Base-by-base conservation (phyloP, 2,888 invertebrate species). In the Habrosyne pyritoides region DNA sequence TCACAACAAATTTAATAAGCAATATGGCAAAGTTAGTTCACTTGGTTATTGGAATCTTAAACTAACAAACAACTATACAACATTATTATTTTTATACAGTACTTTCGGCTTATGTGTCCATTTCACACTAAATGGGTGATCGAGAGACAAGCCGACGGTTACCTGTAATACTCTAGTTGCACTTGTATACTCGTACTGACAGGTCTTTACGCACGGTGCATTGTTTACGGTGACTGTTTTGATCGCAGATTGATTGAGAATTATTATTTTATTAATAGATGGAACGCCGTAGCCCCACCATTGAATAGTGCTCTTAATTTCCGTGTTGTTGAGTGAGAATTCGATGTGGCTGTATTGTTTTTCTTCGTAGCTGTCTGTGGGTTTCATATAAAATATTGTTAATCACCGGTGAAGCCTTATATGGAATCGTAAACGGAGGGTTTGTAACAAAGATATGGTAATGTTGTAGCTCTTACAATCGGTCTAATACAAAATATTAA, bases 291-390 rank as follows among this genome's bases (percentile, higher is more conserved):
- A 86, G 0, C 92, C 93, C 93, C 93, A 93, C 91, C 92, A 92
- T 10, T 76, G 66, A 0, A 91, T 78, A 1, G 57, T 64, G 65
- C 86, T 89, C 1, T 60, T 70, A 0, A 91, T 56, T 24, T 83
- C 79, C 0, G 82, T 83, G 42, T 81, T 64, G 49, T 80, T 77
- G 21, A 85, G 68, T 0, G 66, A 71, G 77, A 95, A 94, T 36
- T 89, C 84, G 21, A 94, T 87, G 66, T 93, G 85, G 52, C 93
- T 93, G 83, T 94, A 95, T 63, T 91, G 91, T 56, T 93, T 92
- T 67, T 94, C 94, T 75, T 94, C 93, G 66, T 93, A 93, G 36
- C 93, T 93, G 72, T 94, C 94, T 94, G 87, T 70, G 86, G 18
- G 26, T 49, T 47, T 14, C 8, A 50, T 10, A 47, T 12, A 22